These are phyloP conservation scores for Siniperca knerii DNA, from an alignment of 2,113 vertebrate species.

Conservation along the genomic window DNA sequence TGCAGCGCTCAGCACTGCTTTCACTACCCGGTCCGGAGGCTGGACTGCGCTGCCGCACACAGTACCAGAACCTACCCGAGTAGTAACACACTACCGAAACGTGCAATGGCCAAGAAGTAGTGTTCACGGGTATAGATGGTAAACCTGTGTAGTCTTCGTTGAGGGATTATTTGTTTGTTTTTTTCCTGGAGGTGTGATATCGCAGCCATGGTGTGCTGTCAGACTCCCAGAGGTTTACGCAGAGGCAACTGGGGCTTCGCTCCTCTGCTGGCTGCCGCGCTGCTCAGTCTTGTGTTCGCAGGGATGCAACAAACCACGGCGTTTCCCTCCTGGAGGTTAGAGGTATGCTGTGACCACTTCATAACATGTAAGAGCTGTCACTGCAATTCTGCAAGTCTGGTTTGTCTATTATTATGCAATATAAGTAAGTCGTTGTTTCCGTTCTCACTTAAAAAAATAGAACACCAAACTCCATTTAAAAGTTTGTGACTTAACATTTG, in stretches of 20 bases:
- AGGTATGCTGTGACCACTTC: slow-evolving; percentile 80
- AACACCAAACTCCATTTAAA: slow-evolving; percentile 25
- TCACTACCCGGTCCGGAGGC: slow-evolving; percentile 57
- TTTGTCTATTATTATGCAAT: not conserved
- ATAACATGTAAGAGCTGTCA: not conserved
- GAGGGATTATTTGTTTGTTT: slow-evolving; percentile 36
- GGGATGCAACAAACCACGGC: slow-evolving; percentile 81
- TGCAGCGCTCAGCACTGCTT: slow-evolving; percentile 64
- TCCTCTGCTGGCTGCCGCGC: slow-evolving; percentile 72
- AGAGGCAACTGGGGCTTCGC: slow-evolving; percentile 52
- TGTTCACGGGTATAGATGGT: slow-evolving; percentile 57
- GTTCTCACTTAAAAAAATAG: not conserved
- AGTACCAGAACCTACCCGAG: slow-evolving; percentile 15
- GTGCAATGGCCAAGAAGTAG: slow-evolving; percentile 65
- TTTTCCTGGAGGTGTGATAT: slow-evolving; percentile 66
- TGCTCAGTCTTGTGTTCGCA: slow-evolving; percentile 76
- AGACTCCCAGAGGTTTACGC: slow-evolving; percentile 62
- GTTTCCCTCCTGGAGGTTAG: slow-evolving; percentile 80
- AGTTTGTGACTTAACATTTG: not conserved
- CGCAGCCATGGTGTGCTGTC: slow-evolving; percentile 72
- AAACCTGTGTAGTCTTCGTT: slow-evolving; percentile 52
- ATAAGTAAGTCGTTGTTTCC: not conserved
- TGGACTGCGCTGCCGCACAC: slow-evolving; percentile 55
- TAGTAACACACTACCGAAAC: not conserved
- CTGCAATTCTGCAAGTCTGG: not conserved